These are phyloP conservation scores for Scophthalmus maximus DNA, from an alignment of 2,113 vertebrate genomes.

Conservation along the genomic window DNA sequence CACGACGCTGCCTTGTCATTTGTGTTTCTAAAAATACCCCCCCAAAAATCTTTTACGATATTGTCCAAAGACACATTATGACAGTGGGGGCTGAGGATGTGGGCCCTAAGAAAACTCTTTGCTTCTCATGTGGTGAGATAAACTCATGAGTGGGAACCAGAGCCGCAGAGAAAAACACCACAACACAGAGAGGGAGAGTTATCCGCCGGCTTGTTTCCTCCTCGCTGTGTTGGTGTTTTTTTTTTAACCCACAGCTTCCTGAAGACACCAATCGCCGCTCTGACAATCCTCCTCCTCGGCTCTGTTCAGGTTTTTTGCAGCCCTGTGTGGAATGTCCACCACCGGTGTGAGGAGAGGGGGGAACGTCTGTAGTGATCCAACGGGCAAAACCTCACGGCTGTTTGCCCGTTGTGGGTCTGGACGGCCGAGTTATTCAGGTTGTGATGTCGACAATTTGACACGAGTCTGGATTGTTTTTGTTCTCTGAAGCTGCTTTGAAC, in stretches of 20 bases:
- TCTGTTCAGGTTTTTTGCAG: conserved; percentile 66
- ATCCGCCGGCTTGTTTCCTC: conserved; percentile 48
- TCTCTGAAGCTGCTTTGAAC: not conserved
- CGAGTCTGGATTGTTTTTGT: not conserved
- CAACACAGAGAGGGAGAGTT: conserved; percentile 44
- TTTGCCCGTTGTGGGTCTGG: conserved; percentile 34
- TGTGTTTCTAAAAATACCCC: conserved; percentile 48
- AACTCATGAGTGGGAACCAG: conserved; percentile 30
- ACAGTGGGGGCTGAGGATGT: conserved; percentile 5
- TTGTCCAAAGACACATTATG: conserved; percentile 28
- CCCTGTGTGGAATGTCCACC: conserved; percentile 71
- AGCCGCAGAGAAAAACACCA: conserved; percentile 52
- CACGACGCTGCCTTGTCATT: conserved; percentile 51
- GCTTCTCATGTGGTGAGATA: conserved; percentile 44
- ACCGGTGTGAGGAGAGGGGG: conserved; percentile 47
- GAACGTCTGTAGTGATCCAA: conserved; percentile 32
- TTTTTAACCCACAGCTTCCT: conserved; percentile 62
- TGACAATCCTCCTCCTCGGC: conserved; percentile 32
- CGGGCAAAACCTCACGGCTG: conserved; percentile 12
- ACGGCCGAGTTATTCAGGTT: too few relatives aligned
- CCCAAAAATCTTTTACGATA: not conserved
- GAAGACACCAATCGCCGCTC: conserved; percentile 27
- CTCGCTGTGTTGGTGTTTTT: conserved; percentile 39
- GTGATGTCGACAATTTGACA: not conserved
- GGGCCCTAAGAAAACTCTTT: conserved; percentile 25